Evolutionary conservation across 2,113 vertebrate species (phyloP).

Genomic region (Pipa parva): DNA sequence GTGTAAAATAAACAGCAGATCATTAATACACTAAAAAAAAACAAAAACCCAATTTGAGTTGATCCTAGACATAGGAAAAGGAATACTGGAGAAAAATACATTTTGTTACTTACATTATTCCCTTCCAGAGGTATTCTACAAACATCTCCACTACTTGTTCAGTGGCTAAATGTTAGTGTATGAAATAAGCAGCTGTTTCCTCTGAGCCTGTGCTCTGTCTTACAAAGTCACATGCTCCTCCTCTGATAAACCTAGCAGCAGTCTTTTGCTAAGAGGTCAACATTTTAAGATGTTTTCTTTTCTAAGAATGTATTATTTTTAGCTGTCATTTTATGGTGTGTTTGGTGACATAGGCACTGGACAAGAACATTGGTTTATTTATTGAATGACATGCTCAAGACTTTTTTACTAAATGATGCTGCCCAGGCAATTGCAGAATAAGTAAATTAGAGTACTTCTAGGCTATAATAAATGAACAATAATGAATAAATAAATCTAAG

Average conservation of each 20-base stretch:
- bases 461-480: no score
- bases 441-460: no score
- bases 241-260: conserved; percentile 60
- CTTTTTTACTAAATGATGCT: no score
- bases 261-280: conserved; percentile 66
- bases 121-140: conserved; percentile 55
- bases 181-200: conserved; percentile 71
- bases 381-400: no score
- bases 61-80: conserved; percentile 3
- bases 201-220: conserved; percentile 59
- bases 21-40: background rate
- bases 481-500: no score
- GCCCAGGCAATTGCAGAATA: no score
- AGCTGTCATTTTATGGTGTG: background rate
- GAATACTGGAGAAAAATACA: conserved; percentile 49
- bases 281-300: conserved; percentile 51
- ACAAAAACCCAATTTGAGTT: background rate
- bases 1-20: background rate
- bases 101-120: conserved; percentile 63
- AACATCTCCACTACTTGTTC: conserved; percentile 64
- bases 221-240: conserved; percentile 72
- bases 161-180: conserved; percentile 65
- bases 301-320: conserved; percentile 15
- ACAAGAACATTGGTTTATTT: no score
- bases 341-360: background rate